Percentiles rank a stretch among this genome's conserved stretches.
phyloP scores from a whole-genome alignment of 2,113 vertebrate species.

The Engystomops pustulosus region DNA sequence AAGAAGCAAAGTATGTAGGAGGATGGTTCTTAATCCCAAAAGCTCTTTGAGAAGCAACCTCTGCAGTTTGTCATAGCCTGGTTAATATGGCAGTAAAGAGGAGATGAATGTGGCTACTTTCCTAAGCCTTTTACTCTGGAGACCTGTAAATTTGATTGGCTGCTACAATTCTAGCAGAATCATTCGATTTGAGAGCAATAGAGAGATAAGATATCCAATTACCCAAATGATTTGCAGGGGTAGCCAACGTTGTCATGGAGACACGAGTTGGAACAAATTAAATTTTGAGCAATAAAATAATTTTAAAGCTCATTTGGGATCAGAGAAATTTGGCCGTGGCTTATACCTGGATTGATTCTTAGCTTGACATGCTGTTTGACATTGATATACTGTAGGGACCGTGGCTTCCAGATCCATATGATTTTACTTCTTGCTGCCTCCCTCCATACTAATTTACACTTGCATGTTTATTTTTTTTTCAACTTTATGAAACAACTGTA shows the following conservation, averaged over 20 bases:
- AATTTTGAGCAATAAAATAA: constrained; percentile 90
- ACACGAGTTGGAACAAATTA: constrained; percentile 84
- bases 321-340: constrained; percentile 84
- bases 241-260: constrained; percentile 85
- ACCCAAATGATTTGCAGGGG: constrained; percentile 86
- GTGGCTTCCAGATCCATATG: constrained; percentile 69
- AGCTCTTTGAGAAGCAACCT: constrained; percentile 62
- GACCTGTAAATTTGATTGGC: constrained; percentile 87
- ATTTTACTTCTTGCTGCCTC: constrained; percentile 11
- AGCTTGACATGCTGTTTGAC: constrained; percentile 80
- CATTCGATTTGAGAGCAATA: constrained; percentile 87
- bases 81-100: constrained; percentile 74
- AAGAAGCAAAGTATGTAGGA: constrained; percentile 52
- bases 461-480: too few relatives aligned
- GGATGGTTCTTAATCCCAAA: constrained; percentile 47
- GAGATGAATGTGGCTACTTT: constrained; percentile 82
- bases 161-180: constrained; percentile 85
- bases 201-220: constrained; percentile 91
- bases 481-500: not conserved
- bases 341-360: constrained; percentile 86
- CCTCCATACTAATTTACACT: constrained; percentile 55
- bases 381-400: constrained; percentile 75
- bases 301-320: constrained; percentile 85
- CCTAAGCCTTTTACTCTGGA: constrained; percentile 81
- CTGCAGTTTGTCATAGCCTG: constrained; percentile 69